Evolutionary conservation across 2,797 vertebrate species (phyloP), one percentile per base, ranked within the genome.

Genomic region (Myiotriccus ornatus): DNA sequence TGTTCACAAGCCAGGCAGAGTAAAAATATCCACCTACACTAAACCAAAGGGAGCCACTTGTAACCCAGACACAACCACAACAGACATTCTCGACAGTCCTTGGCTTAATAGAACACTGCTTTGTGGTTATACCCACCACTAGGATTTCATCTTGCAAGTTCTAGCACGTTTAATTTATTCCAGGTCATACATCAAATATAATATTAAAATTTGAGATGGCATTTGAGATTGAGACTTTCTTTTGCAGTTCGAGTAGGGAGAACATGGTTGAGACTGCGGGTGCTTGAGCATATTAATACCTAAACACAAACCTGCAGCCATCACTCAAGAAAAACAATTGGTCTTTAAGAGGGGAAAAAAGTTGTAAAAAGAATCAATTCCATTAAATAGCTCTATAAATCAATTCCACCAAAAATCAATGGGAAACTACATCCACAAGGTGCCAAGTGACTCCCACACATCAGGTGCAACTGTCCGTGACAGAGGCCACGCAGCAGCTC

Each of bases 1-100:
- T 95, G 86, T 95, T 96, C 91, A 62, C 30, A 75, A 92, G 93
- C 91, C 94, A 96, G 90, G 88, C 78, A 5, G 93, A 95, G 94
- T 95, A 94, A 94, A 96, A 96, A 96, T 96, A 94, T 77, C 93
- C 94, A 94, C 96, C 96, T 94, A 95, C 89, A 77, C 93, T 91
- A 96, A 96, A 94, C 91, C 93, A 95, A 95, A 94, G 86, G 87
- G 95, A 96, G 95, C 83, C 93, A 94, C 96, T 94, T 3, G 0
- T 95, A 95, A 91, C 93, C 88, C 95, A 96, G 90, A 95, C 95
- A 97, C 86, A 94, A 96, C 95, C 96, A 96, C 96, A 97, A 95
- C 75, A 96, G 94, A 96, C 96, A 92, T 94, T 94, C 95, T 95
- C 43, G 1, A 90, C 83, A 94, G 95, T 87, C 83, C 88, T 94